Evolutionary conservation across 2,888 invertebrate species (phyloP).

Genomic region (Hypena proboscidalis): DNA sequence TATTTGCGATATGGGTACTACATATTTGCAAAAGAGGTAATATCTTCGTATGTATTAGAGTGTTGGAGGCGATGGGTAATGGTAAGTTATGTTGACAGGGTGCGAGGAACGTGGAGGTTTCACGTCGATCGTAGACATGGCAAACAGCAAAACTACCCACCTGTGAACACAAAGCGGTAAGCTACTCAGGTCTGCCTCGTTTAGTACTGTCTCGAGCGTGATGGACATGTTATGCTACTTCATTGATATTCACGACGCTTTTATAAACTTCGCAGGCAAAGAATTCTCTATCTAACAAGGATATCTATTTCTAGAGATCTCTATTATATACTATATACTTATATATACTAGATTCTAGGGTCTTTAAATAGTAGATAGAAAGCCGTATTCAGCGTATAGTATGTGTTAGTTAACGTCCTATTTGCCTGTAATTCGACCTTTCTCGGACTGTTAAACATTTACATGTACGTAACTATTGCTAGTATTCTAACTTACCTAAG

Average conservation of each 20-base stretch:
- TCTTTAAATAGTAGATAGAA: neutral
- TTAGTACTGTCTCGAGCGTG: slow-evolving; percentile 28
- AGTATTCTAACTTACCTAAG: slow-evolving; percentile 4
- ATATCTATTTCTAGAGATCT: too few relatives aligned
- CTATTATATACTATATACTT: too few relatives aligned
- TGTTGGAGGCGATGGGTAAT: slow-evolving; percentile 1
- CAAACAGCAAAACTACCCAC: slow-evolving; percentile 44
- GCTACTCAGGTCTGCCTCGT: slow-evolving; percentile 33
- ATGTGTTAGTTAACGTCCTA: slow-evolving; percentile 2
- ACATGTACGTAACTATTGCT: neutral
- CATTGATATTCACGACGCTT: neutral
- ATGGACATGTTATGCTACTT: slow-evolving; percentile 1
- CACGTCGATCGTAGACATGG: slow-evolving; percentile 28
- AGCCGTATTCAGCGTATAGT: neutral
- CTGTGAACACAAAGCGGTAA: slow-evolving; percentile 46
- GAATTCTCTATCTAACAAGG: too few relatives aligned
- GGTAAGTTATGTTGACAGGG: slow-evolving; percentile 44
- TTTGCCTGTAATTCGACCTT: neutral
- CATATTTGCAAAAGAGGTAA: neutral
- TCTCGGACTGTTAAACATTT: slow-evolving; percentile 1
- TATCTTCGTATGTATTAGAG: too few relatives aligned
- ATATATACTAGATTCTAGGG: too few relatives aligned
- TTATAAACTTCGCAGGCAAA: neutral
- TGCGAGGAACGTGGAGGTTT: slow-evolving; percentile 22
- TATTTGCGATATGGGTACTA: neutral